Percentiles rank a stretch among this genome's conserved stretches.
Evolutionary conservation across 2,113 vertebrate species (phyloP).

Genomic region (Castor canadensis): DNA sequence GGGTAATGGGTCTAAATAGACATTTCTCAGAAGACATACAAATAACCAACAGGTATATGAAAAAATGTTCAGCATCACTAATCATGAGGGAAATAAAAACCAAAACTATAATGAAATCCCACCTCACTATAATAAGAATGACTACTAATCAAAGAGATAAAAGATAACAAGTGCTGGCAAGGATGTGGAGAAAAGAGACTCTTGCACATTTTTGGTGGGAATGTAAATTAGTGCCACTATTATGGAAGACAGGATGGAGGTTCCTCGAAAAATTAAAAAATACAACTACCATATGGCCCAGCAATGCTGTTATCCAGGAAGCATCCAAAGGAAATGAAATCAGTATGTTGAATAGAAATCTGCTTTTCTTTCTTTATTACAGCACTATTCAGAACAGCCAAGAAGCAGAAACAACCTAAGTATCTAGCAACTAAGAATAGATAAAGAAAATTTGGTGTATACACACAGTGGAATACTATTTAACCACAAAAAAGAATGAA

Average conservation of each 20-base stretch:
- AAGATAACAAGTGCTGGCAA: background rate
- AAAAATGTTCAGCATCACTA: background rate
- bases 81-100: background rate
- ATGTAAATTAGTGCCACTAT: too few relatives aligned
- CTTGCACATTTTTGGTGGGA: too few relatives aligned
- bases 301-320: background rate
- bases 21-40: too few relatives aligned
- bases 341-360: background rate
- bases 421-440: background rate
- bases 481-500: background rate
- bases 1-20: background rate
- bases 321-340: background rate
- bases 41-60: too few relatives aligned
- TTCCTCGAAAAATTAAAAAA: too few relatives aligned
- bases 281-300: background rate
- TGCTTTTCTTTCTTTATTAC: background rate
- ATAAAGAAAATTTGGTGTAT: background rate
- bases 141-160: background rate
- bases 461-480: background rate
- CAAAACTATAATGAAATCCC: background rate
- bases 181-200: background rate
- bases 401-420: background rate
- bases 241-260: too few relatives aligned
- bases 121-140: background rate
- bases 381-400: background rate